Conservation (phyloP, 1,140 invertebrate genomes). For the Scaptomyza montana region DNA sequence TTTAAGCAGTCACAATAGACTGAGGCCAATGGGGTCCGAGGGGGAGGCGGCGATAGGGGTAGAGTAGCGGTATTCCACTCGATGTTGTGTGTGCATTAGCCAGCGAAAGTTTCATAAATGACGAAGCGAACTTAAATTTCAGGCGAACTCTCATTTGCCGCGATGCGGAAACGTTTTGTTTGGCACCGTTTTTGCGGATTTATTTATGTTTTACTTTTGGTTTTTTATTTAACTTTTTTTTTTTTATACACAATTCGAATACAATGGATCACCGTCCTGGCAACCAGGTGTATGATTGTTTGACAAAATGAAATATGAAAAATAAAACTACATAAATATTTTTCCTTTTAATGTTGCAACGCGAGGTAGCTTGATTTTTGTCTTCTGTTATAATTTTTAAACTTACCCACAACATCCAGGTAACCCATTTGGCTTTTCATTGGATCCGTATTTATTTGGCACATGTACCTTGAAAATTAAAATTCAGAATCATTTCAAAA, state of each 20-base stretch:
- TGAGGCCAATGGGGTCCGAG: not conserved
- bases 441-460: conserved; percentile 93
- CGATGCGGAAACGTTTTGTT: conserved; percentile 53
- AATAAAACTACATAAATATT: conserved; percentile 4
- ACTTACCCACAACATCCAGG: conserved; percentile 93
- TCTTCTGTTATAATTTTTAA: not conserved
- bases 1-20: conserved; percentile 66
- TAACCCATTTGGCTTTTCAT: conserved; percentile 95
- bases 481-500: not conserved
- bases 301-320: conserved; percentile 39
- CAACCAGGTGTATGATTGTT: conserved; percentile 75
- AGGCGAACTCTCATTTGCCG: conserved; percentile 12
- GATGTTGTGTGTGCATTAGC: conserved; percentile 41
- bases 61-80: not conserved
- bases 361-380: not conserved
- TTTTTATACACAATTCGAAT: conserved; percentile 38
- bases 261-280: conserved; percentile 47
- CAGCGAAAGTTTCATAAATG: conserved; percentile 43
- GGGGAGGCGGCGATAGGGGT: not conserved
- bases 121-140: conserved; percentile 29
- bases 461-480: conserved; percentile 87
- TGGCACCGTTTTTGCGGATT: conserved; percentile 28
- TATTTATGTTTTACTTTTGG: conserved; percentile 15
- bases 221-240: conserved; percentile 4
- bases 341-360: conserved; percentile 3